These are phyloP conservation scores for Psophia crepitans DNA, from an alignment of 2,113 vertebrate genomes.

Conservation along the genomic window DNA sequence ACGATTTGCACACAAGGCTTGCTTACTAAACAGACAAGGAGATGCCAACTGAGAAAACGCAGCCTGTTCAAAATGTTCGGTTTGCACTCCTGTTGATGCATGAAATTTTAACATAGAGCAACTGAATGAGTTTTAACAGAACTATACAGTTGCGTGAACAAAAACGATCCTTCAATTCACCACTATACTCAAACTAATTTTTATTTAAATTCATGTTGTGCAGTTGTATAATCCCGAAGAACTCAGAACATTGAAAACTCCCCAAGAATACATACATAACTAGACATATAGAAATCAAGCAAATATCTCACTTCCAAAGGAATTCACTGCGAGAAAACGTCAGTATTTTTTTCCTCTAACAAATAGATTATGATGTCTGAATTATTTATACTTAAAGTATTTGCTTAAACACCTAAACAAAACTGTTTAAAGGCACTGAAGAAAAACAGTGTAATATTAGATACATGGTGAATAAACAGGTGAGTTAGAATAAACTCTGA, in stretches of 20 bases:
- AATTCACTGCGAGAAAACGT: neutral
- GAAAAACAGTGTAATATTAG: neutral
- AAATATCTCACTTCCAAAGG: neutral
- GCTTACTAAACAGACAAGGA: neutral
- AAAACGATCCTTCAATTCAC: neutral
- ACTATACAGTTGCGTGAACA: neutral
- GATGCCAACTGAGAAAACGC: neutral
- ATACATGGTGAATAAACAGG: neutral
- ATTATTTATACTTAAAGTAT: neutral
- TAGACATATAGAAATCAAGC: neutral
- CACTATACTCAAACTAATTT: neutral
- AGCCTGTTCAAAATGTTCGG: neutral
- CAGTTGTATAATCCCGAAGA: neutral
- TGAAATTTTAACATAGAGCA: neutral
- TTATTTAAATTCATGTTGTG: neutral
- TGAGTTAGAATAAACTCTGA: neutral
- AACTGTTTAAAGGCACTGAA: neutral
- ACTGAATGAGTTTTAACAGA: neutral
- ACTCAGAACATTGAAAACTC: neutral
- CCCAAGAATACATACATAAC: neutral
- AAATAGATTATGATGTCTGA: neutral
- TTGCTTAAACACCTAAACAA: neutral
- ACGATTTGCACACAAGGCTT: neutral
- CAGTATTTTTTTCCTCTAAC: neutral
- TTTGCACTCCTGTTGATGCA: neutral